Conservation (phyloP, 1,140 invertebrate genomes). For the Lamellibrachia luymesi region DNA sequence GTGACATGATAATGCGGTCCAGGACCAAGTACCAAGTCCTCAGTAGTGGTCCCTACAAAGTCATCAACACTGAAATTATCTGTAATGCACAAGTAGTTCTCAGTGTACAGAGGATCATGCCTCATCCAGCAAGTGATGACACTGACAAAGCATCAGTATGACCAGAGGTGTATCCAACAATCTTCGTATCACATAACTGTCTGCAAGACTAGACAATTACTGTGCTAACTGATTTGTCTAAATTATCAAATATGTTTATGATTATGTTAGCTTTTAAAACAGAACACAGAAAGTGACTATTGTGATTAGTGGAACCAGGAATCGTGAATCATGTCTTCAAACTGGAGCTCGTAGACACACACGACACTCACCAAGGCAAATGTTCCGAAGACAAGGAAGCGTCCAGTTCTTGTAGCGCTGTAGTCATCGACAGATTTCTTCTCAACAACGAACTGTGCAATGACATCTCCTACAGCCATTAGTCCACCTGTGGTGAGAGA, state of each 20-base stretch:
- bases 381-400: conserved; percentile 37
- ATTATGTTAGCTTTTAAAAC: background rate
- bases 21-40: conserved; percentile 56
- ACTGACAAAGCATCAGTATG: background rate
- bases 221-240: too few relatives aligned
- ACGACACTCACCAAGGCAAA: conserved; percentile 37
- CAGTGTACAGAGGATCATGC: background rate
- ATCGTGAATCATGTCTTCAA: background rate
- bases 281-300: background rate
- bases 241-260: too few relatives aligned
- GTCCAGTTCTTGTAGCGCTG: conserved; percentile 29
- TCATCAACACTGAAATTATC: background rate
- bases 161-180: background rate
- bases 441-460: conserved; percentile 63
- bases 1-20: conserved; percentile 61
- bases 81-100: background rate
- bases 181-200: background rate
- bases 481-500: background rate
- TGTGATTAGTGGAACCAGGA: background rate
- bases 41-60: conserved; percentile 34
- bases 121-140: background rate
- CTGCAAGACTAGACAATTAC: too few relatives aligned
- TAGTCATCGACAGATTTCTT: conserved; percentile 37
- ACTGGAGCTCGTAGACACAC: background rate
- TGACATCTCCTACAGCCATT: conserved; percentile 58